Conservation (phyloP, 1,140 invertebrate species). For the Pseudoatta argentina region DNA sequence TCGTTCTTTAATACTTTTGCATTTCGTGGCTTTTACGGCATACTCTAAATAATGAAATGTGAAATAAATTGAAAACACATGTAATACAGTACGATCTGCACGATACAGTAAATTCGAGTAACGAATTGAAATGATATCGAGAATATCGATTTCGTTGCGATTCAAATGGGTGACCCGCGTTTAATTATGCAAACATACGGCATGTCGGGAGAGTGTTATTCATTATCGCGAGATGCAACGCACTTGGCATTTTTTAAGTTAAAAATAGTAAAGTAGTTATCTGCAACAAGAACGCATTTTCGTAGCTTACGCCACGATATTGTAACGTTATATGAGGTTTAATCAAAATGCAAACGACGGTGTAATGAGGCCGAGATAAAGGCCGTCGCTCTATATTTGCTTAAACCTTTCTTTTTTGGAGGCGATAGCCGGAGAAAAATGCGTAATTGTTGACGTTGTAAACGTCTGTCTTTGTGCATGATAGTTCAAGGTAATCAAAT, state of each 20-base stretch:
- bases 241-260: constrained; percentile 10
- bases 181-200: constrained; percentile 5
- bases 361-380: constrained; percentile 29
- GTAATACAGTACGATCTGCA: background rate
- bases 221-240: constrained; percentile 15
- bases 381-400: background rate
- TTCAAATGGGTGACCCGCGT: background rate
- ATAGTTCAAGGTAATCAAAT: background rate
- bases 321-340: background rate
- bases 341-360: constrained; percentile 28
- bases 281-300: constrained; percentile 12
- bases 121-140: background rate
- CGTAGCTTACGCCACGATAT: background rate
- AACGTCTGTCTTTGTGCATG: background rate
- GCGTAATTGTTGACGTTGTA: background rate
- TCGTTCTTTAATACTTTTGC: background rate
- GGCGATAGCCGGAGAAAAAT: constrained; percentile 18
- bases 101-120: background rate
- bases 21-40: background rate
- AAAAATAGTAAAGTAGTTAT: constrained; percentile 37
- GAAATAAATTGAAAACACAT: background rate
- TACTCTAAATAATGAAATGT: background rate
- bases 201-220: constrained; percentile 17
- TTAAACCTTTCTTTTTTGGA: background rate
- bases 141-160: constrained; percentile 3